phyloP scores from a whole-genome alignment of 2,888 invertebrate species.

The Mesochorus sp. region DNA sequence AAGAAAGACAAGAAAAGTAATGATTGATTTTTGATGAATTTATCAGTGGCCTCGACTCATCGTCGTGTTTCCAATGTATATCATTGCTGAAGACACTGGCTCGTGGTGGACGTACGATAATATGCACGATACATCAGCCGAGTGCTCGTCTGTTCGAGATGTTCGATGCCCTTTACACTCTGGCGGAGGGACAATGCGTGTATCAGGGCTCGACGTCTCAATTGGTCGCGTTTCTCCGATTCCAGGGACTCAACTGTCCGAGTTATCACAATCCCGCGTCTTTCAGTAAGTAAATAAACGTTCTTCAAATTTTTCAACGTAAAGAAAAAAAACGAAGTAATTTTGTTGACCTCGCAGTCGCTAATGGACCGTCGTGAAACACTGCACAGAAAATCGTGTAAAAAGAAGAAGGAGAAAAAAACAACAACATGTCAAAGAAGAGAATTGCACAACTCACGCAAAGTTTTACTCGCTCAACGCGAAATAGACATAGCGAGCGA shows the following conservation, averaged over 20 bases:
- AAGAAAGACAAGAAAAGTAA: no score
- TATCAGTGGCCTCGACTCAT: constrained; percentile 94
- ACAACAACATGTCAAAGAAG: no score
- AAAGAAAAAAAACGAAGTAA: no score
- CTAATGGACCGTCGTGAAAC: no score
- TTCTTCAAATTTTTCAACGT: neutral
- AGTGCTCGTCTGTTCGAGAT: constrained; percentile 98
- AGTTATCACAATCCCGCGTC: constrained; percentile 99
- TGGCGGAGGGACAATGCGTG: constrained; percentile 97
- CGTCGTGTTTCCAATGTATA: constrained; percentile 97
- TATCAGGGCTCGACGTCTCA: constrained; percentile 95
- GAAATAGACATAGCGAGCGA: no score
- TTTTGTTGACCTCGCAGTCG: neutral
- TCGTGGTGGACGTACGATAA: constrained; percentile 95
- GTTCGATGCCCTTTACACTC: constrained; percentile 97
- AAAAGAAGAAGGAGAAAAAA: constrained; percentile 12
- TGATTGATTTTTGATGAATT: neutral
- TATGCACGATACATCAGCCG: constrained; percentile 98
- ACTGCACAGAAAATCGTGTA: neutral
- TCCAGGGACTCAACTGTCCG: constrained; percentile 93
- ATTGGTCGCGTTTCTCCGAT: constrained; percentile 91
- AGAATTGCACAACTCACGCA: no score
- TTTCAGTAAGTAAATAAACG: constrained; percentile 85
- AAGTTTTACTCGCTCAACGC: no score
- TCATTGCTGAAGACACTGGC: constrained; percentile 94